Percentiles rank a stretch among this genome's conserved stretches.
These are phyloP conservation scores for Entomobrya multifasciata DNA, from an alignment of 2,888 invertebrate species.

Conservation along the genomic window DNA sequence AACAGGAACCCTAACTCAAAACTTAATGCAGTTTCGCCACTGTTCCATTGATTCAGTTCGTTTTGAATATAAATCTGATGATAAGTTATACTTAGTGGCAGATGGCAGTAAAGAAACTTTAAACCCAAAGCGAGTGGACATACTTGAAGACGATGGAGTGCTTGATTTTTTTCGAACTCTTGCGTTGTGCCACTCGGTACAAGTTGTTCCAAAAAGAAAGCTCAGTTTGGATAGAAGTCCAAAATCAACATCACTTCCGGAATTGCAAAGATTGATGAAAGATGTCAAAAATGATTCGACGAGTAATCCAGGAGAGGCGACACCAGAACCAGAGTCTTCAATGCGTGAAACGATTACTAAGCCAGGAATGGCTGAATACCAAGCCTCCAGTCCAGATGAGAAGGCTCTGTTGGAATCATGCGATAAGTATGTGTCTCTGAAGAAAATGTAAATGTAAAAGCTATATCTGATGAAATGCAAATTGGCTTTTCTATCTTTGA, in stretches of 20 bases:
- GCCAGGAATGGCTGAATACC: constrained; percentile 82
- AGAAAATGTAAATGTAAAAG: too few relatives aligned
- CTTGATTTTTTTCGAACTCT: constrained; percentile 87
- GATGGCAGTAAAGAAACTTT: not conserved
- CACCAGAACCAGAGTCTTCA: constrained; percentile 67
- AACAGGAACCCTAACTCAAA: constrained; percentile 92
- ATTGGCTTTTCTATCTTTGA: not conserved
- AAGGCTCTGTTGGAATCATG: constrained; percentile 95
- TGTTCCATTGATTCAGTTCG: constrained; percentile 82
- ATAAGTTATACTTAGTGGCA: not conserved
- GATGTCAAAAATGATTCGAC: too few relatives aligned
- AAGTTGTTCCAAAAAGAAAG: constrained; percentile 83
- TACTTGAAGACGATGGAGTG: not conserved
- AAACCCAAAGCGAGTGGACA: not conserved
- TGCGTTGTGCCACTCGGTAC: constrained; percentile 90
- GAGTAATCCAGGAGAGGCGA: constrained; percentile 66
- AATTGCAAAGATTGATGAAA: too few relatives aligned
- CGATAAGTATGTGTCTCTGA: constrained; percentile 84
- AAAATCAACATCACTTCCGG: not conserved
- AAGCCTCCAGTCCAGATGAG: constrained; percentile 95
- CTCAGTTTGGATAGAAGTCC: constrained; percentile 79
- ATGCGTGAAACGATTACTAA: not conserved
- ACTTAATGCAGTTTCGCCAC: constrained; percentile 90
- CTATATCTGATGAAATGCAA: too few relatives aligned
- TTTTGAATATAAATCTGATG: constrained; percentile 40